Conservation (phyloP, 1,140 invertebrate species). For the Mizuhopecten yessoensis region DNA sequence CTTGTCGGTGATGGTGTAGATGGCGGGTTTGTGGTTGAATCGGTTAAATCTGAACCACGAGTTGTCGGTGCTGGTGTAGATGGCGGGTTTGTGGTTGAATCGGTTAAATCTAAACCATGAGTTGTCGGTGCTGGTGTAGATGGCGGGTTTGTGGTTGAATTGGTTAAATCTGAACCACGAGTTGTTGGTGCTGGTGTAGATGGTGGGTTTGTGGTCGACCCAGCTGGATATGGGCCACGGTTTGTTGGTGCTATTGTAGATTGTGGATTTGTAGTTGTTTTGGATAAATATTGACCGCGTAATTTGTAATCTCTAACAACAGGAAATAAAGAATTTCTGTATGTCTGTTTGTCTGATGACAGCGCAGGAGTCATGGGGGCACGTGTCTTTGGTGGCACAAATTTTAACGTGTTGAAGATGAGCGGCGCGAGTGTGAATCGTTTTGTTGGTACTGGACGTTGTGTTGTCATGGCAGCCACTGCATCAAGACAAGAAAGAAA, state of each 20-base stretch:
- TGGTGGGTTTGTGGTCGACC: no score
- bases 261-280: background rate
- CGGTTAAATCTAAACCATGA: no score
- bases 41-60: no score
- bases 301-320: background rate
- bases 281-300: background rate
- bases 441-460: background rate
- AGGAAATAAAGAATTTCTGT: background rate
- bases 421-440: background rate
- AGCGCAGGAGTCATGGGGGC: background rate
- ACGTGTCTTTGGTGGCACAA: slow-evolving; percentile 5
- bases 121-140: no score
- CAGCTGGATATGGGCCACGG: no score
- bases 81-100: no score
- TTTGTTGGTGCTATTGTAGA: background rate
- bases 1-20: no score
- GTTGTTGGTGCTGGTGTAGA: no score
- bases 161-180: no score
- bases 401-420: background rate
- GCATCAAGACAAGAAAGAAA: background rate
- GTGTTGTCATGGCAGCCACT: background rate
- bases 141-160: no score
- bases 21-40: no score
- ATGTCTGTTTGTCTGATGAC: background rate
- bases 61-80: no score